These are phyloP conservation scores for Zelostemma sp. DNA, from an alignment of 1,140 invertebrate genomes.

Conservation along the genomic window DNA sequence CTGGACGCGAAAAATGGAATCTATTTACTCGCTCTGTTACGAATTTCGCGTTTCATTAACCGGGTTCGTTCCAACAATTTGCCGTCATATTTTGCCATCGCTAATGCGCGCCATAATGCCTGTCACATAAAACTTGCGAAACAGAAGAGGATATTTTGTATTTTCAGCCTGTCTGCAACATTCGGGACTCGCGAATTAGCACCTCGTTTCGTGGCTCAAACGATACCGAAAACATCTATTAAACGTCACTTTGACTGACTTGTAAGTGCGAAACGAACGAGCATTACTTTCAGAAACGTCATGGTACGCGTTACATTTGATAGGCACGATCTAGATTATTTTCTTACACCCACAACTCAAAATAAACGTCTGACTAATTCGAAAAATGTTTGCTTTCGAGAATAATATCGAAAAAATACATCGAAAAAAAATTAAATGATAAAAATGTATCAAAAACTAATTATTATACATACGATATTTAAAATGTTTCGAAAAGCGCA, in stretches of 20 bases:
- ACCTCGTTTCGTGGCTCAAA: conserved; percentile 56
- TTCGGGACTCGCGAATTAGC: conserved; percentile 54
- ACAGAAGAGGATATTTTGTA: conserved; percentile 18
- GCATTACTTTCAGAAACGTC: conserved; percentile 24
- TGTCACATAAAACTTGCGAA: conserved; percentile 19
- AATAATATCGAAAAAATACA: too few relatives aligned
- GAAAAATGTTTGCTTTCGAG: too few relatives aligned
- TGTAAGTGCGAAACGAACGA: conserved; percentile 23
- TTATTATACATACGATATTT: too few relatives aligned
- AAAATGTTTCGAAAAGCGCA: too few relatives aligned
- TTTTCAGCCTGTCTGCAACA: conserved; percentile 25
- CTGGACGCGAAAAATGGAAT: too few relatives aligned
- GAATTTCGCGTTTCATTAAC: too few relatives aligned
- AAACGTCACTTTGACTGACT: conserved; percentile 49
- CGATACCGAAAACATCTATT: conserved; percentile 57
- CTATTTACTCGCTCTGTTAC: too few relatives aligned
- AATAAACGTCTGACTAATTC: too few relatives aligned
- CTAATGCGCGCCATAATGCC: conserved; percentile 4
- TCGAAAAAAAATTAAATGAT: too few relatives aligned
- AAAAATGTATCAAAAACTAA: too few relatives aligned
- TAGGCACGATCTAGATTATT: conserved; percentile 19
- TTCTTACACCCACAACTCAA: conserved; percentile 4
- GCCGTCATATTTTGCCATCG: neutral
- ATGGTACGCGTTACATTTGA: conserved; percentile 13
- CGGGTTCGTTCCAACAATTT: too few relatives aligned